Evolutionary conservation across 1,140 invertebrate genomes (phyloP).

Genomic region (Brachionus rotundiformis): DNA sequence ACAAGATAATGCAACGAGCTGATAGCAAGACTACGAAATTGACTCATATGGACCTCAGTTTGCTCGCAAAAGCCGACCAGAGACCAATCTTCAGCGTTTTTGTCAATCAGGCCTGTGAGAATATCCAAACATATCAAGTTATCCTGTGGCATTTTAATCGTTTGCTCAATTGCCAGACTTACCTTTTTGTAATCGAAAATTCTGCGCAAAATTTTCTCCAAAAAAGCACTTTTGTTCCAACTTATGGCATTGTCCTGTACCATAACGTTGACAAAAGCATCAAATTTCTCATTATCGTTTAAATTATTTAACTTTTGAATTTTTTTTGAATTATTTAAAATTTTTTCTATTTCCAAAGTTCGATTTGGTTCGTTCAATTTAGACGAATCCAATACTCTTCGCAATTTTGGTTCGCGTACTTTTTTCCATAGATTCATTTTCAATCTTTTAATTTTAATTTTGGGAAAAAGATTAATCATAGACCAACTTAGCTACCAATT

Average conservation of each 20-base stretch:
- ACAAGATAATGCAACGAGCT: background rate
- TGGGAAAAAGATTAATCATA: background rate
- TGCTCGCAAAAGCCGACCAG: background rate
- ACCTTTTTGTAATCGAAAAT: background rate
- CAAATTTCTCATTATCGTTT: background rate
- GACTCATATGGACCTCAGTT: background rate
- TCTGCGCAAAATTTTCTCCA: background rate
- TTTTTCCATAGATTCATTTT: background rate
- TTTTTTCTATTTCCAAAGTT: background rate
- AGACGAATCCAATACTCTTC: background rate
- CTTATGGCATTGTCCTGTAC: background rate
- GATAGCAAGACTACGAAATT: background rate
- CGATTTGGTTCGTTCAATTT: conserved; percentile 18
- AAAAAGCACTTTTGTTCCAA: background rate
- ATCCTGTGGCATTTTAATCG: too few species aligned
- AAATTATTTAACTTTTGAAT: background rate
- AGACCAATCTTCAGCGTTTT: background rate
- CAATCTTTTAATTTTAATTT: background rate
- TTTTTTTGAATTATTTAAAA: background rate
- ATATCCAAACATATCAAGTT: background rate
- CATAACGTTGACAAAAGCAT: background rate
- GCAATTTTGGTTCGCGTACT: background rate
- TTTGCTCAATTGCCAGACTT: background rate
- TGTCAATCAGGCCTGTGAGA: background rate
- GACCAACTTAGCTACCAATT: background rate